A percentile compares a stretch with the other conserved stretches of the same genome.
Conservation (phyloP, 1,140 invertebrate genomes). For the Bombus sibiricus region DNA sequence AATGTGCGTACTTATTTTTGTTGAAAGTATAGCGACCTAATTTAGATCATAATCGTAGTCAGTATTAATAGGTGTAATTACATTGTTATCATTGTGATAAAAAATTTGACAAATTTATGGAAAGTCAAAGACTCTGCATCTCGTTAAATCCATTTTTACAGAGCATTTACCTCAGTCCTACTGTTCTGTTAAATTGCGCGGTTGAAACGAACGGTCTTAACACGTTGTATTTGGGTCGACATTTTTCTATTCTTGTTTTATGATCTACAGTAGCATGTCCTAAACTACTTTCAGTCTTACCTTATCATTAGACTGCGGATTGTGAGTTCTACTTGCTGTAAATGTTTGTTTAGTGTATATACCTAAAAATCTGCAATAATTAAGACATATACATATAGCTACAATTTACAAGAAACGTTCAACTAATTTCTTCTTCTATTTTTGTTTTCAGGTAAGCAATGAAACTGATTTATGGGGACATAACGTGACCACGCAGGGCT, state of each 20-base stretch:
- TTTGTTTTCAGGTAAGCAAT: background rate
- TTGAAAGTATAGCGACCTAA: background rate
- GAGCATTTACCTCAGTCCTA: too few species aligned
- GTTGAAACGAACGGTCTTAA: background rate
- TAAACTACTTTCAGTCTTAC: background rate
- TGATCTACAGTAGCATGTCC: background rate
- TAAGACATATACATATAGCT: too few species aligned
- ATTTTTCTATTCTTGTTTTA: background rate
- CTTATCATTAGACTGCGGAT: background rate
- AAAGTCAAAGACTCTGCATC: background rate
- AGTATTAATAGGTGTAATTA: background rate
- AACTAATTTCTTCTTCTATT: background rate
- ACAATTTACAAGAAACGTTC: background rate
- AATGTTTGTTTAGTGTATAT: background rate
- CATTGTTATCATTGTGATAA: background rate
- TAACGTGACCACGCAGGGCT: too few species aligned
- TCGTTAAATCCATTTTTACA: background rate
- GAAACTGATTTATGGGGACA: background rate
- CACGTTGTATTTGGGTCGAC: background rate
- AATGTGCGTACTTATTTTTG: too few species aligned
- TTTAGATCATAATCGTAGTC: background rate
- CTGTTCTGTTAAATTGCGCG: background rate
- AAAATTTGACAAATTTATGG: background rate
- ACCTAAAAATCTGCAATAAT: background rate
- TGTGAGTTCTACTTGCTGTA: background rate